Base-by-base conservation (phyloP, 2,888 invertebrate species). In the Linnaemya tessellans region DNA sequence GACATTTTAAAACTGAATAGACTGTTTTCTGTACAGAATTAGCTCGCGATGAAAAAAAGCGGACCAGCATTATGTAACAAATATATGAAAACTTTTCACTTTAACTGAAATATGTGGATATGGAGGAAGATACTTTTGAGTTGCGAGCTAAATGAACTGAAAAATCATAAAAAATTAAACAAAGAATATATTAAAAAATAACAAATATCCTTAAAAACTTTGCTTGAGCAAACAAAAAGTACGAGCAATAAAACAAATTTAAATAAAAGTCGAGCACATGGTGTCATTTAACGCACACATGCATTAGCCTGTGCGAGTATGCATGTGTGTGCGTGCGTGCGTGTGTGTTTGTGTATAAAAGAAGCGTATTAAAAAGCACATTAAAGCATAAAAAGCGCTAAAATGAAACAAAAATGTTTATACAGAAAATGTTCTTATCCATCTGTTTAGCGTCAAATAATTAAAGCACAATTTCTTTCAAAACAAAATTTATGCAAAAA, bases 121-220 rank as follows among this genome's bases (percentile, higher is more conserved):
- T 68, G 49, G 15, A 79, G 73, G 7, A 77, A 77, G 7, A 77
- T 70, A 68, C 60, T 70, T 68, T 75, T 65, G 71, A 65, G 80
- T 75, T 68, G 74, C 78, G 35, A 60, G 54, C 80, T 81, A 86
- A 86, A 86, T 86, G 84, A 86, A 84, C 86, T 86, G 84, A 81
- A 86, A 84, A 86, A 79, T 80, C 74, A 70, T 81, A 77, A 60
- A 84, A 84, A 75, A 62, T 67, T 7, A 49, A 71, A 56, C 22
- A 56, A 62, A 49, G 70, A 70, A 62, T 49, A 84, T 70, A 74
- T 30, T 75, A 10, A 43, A 75, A 71, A 75, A 41, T 41, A 71
- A 56, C 8, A 65, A 73, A 74, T 54, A 56, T 41, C 54, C 51
- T 60, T 62, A 71, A 85, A 68, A 82, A 75, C 51, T 80, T 70